Conservation (phyloP, 2,888 invertebrate species). For the Nysson spinosus region DNA sequence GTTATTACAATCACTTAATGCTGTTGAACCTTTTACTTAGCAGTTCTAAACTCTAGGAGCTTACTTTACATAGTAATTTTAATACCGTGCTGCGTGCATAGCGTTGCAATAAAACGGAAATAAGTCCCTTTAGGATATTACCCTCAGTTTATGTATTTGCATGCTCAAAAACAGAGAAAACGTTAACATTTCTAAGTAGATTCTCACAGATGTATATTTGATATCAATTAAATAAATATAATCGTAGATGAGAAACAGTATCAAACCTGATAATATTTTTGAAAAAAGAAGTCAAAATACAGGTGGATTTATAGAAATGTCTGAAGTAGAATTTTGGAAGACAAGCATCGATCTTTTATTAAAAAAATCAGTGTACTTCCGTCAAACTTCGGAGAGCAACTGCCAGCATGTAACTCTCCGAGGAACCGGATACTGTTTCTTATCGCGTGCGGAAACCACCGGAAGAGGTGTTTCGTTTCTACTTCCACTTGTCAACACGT, state of each 20-base stretch:
- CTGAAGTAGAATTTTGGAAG: too few species aligned
- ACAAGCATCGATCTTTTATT: too few species aligned
- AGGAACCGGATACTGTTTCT: conserved; percentile 33
- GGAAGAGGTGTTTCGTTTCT: conserved; percentile 22
- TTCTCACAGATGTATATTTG: not conserved
- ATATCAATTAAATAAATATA: not conserved
- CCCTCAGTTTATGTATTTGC: not conserved
- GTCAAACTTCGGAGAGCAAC: conserved; percentile 28
- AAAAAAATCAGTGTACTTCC: too few species aligned
- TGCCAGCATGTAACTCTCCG: conserved; percentile 19
- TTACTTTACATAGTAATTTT: conserved; percentile 17
- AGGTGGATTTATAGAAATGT: too few species aligned
- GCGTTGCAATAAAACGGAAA: not conserved
- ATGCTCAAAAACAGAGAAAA: too few species aligned
- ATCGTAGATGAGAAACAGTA: too few species aligned
- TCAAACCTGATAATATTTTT: too few species aligned
- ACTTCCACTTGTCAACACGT: conserved; percentile 59
- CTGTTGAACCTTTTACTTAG: conserved; percentile 26
- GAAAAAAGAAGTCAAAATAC: too few species aligned
- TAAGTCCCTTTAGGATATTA: not conserved
- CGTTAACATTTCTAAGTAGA: too few species aligned
- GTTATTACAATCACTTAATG: conserved; percentile 39
- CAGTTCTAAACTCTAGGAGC: not conserved
- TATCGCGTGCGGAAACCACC: conserved; percentile 28
- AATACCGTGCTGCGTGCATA: conserved; percentile 1